phyloP scores from a whole-genome alignment of 2,888 invertebrate species.

The Thelaira solivaga region DNA sequence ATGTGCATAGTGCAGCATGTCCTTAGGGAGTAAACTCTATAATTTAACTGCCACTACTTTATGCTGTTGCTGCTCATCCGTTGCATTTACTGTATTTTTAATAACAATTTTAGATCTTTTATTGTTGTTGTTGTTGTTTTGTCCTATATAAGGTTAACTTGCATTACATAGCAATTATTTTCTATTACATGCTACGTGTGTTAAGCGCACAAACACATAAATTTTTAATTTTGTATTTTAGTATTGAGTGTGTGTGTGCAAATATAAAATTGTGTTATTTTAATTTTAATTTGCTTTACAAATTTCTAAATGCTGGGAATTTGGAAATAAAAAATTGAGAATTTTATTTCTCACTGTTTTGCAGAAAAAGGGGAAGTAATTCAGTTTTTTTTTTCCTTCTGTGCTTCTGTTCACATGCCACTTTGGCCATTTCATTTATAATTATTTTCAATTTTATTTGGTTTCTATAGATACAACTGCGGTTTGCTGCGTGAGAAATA shows the following conservation, averaged over 20 bases:
- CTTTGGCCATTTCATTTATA: constrained; percentile 31
- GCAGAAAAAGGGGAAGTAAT: too few relatives aligned
- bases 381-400: neutral
- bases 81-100: constrained; percentile 39
- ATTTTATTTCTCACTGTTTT: too few relatives aligned
- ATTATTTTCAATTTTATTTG: constrained; percentile 37
- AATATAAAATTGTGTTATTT: constrained; percentile 26
- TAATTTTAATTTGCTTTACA: constrained; percentile 58
- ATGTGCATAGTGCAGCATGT: constrained; percentile 47
- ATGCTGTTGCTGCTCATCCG: constrained; percentile 30
- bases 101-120: constrained; percentile 22
- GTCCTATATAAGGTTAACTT: constrained; percentile 37
- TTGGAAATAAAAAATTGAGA: neutral
- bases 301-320: constrained; percentile 50
- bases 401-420: neutral
- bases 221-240: neutral
- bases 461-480: constrained; percentile 17
- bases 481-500: constrained; percentile 59
- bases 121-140: constrained; percentile 23
- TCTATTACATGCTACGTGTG: constrained; percentile 28
- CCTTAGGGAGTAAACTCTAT: constrained; percentile 53
- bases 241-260: neutral
- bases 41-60: constrained; percentile 21
- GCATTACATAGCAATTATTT: constrained; percentile 53
- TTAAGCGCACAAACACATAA: neutral